These are phyloP conservation scores for Lithodes maja DNA, from an alignment of 2,888 invertebrate genomes.

Conservation along the genomic window DNA sequence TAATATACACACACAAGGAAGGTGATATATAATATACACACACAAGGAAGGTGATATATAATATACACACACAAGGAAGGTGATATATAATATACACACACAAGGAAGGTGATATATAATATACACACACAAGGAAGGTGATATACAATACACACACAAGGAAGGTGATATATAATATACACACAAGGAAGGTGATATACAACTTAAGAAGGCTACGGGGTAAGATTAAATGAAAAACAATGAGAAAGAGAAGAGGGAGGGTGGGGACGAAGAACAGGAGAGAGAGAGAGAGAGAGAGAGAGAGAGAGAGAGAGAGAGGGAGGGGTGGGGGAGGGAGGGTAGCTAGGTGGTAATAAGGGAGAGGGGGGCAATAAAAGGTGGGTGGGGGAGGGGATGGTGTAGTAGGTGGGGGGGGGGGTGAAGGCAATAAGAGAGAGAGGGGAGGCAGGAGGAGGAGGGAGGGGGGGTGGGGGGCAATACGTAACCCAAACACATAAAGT, in stretches of 20 bases:
- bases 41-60: too few species aligned
- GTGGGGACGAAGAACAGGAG: not conserved
- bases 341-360: not conserved
- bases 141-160: too few species aligned
- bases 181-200: too few species aligned
- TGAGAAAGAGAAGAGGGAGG: not conserved
- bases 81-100: too few species aligned
- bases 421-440: not conserved
- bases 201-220: too few species aligned
- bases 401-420: not conserved
- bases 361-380: not conserved
- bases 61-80: too few species aligned
- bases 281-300: not conserved
- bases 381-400: not conserved
- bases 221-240: not conserved
- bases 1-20: too few species aligned
- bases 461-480: conserved; percentile 20
- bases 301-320: not conserved
- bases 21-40: too few species aligned
- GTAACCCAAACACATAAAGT: conserved; percentile 38
- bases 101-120: too few species aligned
- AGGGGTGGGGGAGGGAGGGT: not conserved
- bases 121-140: too few species aligned
- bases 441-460: not conserved
- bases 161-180: too few species aligned